phyloP scores from a whole-genome alignment of 2,888 invertebrate genomes.

The Congeria kusceri region DNA sequence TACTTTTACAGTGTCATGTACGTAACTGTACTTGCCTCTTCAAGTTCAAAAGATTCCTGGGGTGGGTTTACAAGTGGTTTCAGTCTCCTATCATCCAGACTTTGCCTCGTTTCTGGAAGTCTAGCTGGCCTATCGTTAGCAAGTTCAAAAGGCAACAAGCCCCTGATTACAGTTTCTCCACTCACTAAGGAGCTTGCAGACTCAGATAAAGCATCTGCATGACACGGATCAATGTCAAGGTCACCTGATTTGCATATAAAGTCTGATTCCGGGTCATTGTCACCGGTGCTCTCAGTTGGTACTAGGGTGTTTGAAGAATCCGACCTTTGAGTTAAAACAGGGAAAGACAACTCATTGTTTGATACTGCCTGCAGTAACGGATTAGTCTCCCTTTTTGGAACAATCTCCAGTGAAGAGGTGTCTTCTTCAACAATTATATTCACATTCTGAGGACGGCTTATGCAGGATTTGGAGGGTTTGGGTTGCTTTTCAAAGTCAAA shows the following conservation, averaged over 20 bases:
- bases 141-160: neutral
- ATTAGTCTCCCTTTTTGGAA: slow-evolving; percentile 20
- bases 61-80: slow-evolving; percentile 33
- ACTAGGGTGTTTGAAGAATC: slow-evolving; percentile 69
- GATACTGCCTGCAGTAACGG: slow-evolving; percentile 17
- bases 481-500: slow-evolving; percentile 40
- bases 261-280: slow-evolving; percentile 27
- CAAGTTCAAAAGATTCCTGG: slow-evolving; percentile 62
- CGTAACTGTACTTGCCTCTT: slow-evolving; percentile 44
- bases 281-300: slow-evolving; percentile 37
- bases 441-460: slow-evolving; percentile 18
- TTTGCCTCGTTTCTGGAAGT: slow-evolving; percentile 17
- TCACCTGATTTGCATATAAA: slow-evolving; percentile 23
- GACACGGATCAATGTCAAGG: slow-evolving; percentile 33
- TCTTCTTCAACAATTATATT: slow-evolving; percentile 57
- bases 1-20: neutral
- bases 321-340: slow-evolving; percentile 42
- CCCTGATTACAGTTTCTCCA: slow-evolving; percentile 3
- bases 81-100: slow-evolving; percentile 13
- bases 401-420: slow-evolving; percentile 11
- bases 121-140: neutral
- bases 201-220: slow-evolving; percentile 50
- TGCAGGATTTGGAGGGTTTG: slow-evolving; percentile 10
- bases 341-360: slow-evolving; percentile 41
- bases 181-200: slow-evolving; percentile 47